phyloP scores from a whole-genome alignment of 2,113 vertebrate species.

The Fulica atra region DNA sequence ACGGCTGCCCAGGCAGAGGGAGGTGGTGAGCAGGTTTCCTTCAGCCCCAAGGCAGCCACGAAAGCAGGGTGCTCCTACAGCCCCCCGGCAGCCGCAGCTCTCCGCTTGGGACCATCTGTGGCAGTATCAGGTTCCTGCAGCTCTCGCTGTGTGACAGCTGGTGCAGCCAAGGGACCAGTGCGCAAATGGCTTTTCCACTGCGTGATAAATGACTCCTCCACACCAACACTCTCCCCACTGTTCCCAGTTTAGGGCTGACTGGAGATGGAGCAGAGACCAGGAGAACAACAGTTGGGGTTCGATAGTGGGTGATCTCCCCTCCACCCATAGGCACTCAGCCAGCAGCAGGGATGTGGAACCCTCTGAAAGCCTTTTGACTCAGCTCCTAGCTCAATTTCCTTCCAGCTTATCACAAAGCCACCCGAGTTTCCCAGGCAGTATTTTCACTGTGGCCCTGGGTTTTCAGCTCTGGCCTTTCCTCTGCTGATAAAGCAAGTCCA shows the following conservation, averaged over 20 bases:
- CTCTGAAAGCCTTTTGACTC: neutral
- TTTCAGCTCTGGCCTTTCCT: neutral
- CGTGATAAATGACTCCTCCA: neutral
- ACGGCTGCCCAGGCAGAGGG: neutral
- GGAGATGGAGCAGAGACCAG: neutral
- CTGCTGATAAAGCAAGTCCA: neutral
- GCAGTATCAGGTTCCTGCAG: neutral
- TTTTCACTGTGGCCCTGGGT: neutral
- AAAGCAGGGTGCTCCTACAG: neutral
- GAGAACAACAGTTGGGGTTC: neutral
- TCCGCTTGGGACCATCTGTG: neutral
- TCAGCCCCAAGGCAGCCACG: neutral
- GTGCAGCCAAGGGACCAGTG: neutral
- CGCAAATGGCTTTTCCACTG: constrained; percentile 22
- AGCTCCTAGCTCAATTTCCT: neutral
- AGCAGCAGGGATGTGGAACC: constrained; percentile 1
- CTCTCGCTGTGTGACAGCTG: constrained; percentile 16
- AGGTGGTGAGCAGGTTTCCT: neutral
- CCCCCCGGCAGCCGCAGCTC: neutral
- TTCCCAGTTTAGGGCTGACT: neutral
- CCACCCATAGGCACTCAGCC: neutral
- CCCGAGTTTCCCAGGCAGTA: neutral
- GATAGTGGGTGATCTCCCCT: neutral
- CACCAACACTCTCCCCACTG: neutral
- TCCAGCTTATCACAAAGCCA: neutral